Conservation (phyloP, 2,797 vertebrate species). For the Somateria mollissima region DNA sequence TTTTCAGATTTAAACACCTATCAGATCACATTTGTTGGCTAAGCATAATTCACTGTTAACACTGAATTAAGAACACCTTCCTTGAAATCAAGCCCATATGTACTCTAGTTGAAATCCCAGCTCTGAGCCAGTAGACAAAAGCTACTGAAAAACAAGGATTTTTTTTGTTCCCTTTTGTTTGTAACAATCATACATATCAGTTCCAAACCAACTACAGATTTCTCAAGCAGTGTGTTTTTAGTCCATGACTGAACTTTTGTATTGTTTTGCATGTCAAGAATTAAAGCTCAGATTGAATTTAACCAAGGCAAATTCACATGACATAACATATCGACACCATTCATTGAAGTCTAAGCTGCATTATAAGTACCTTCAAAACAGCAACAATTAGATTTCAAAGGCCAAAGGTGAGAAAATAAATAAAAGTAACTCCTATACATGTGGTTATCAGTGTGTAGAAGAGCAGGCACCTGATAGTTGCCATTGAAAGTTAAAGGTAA, state of each 20-base stretch:
- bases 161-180: neutral
- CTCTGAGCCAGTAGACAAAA: neutral
- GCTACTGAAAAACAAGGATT: fast-evolving
- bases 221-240: neutral
- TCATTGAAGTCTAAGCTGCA: neutral
- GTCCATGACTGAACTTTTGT: neutral
- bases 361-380: neutral
- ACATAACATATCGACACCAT: neutral
- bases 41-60: neutral
- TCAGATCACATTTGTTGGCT: neutral
- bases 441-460: fast-evolving
- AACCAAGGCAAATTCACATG: neutral
- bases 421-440: neutral
- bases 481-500: neutral
- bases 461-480: neutral
- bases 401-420: neutral
- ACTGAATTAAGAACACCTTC: neutral
- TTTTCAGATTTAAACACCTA: neutral
- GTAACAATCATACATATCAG: neutral
- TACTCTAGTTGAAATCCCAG: neutral
- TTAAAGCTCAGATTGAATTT: neutral
- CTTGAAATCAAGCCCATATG: neutral
- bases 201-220: neutral
- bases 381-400: neutral
- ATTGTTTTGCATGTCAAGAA: neutral